Base-by-base conservation (phyloP, 2,797 vertebrate genomes). In the Helicolenus hilgendorfi region DNA sequence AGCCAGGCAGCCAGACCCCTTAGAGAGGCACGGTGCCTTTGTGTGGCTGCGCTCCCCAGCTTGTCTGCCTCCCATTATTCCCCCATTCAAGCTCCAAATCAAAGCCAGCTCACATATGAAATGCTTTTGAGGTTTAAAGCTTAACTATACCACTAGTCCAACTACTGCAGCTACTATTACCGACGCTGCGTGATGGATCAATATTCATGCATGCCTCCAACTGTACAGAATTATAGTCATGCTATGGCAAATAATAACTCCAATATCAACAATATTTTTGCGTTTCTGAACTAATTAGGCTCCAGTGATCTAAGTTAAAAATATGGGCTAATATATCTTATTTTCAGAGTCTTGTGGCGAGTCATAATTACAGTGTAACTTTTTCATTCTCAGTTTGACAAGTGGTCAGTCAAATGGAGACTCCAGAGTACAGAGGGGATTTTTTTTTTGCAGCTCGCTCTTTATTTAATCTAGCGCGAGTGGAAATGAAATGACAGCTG, bases 91-190 rank as follows among this genome's bases (percentile, higher is more conserved):
- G 88, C 87, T 92, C 88, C 85, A 96, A 96, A 97, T 96, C 92
- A 96, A 97, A 96, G 95, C 94, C 96, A 97, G 94, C 88, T 83
- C 94, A 91, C 96, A 96, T 96, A 93, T 96, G 95, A 95, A 96
- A 96, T 88, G 91, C 89, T 94, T 96, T 96, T 97, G 95, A 95
- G 96, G 94, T 97, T 95, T 95, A 69, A 88, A 90, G 92, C 93
- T 94, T 91, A 94, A 94, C 93, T 93, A 77, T 89, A 94, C 93
- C 85, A 72, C 92, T 53, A 81, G 90, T 76, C 75, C 87, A 89
- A 96, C 94, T 92, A 95, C 91, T 93, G 92, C 92, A 92, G 92
- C 95, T 96, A 95, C 92, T 94, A 95, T 96, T 96, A 95, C 96
- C 58, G 24, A 68, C 22, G 20, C 86, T 80, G 85, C 93, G 85